Evolutionary conservation across 2,797 vertebrate species (phyloP).

Genomic region (Pseudotriccus pelzelni): DNA sequence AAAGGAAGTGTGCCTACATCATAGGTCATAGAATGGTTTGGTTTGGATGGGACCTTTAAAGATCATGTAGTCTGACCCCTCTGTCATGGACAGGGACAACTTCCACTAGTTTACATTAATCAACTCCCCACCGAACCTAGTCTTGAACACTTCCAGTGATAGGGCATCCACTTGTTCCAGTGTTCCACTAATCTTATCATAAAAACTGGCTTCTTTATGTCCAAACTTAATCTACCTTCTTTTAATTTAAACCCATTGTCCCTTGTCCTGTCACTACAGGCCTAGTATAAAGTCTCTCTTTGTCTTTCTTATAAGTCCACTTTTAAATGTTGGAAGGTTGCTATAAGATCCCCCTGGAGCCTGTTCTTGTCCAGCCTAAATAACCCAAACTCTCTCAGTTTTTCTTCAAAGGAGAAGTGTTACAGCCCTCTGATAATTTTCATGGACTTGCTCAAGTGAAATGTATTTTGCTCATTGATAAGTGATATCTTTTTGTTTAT

Average conservation of each 20-base stretch:
- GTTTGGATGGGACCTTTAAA: not conserved
- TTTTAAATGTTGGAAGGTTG: not conserved
- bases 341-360: not conserved
- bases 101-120: not conserved
- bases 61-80: not conserved
- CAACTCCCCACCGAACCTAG: not conserved
- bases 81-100: not conserved
- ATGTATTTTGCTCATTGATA: not conserved
- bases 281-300: not conserved
- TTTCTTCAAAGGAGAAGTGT: not conserved
- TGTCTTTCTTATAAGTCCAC: rapidly evolving
- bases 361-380: not conserved
- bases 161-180: not conserved
- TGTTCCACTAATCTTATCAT: rapidly evolving
- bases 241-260: not conserved
- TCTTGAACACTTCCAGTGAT: not conserved
- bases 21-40: not conserved
- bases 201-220: not conserved
- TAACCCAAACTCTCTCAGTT: not conserved
- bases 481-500: not conserved
- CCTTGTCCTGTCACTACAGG: not conserved
- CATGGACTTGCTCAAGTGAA: not conserved
- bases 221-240: not conserved
- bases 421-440: not conserved
- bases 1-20: not conserved